Evolutionary conservation across 2,888 invertebrate genomes (phyloP).

Genomic region (Nemurella pictetii): DNA sequence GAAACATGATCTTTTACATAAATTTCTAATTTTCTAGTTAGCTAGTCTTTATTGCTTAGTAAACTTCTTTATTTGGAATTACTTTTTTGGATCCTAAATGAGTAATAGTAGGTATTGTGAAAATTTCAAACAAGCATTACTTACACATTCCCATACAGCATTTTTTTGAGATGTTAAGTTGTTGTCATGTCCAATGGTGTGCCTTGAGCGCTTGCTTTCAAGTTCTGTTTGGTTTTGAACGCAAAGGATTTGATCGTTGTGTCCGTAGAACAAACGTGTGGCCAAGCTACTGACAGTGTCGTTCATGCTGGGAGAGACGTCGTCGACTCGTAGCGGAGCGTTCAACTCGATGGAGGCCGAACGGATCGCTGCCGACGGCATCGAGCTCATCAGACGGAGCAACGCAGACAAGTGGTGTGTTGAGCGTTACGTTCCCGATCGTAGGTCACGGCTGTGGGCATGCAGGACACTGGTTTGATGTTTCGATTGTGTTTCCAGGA

Average conservation of each 20-base stretch:
- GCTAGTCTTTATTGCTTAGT: too few species aligned
- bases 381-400: slow-evolving; percentile 59
- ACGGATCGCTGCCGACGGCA: slow-evolving; percentile 66
- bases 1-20: too few species aligned
- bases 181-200: too few species aligned
- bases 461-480: slow-evolving; percentile 1
- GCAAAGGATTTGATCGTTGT: neutral
- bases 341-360: slow-evolving; percentile 67
- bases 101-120: too few species aligned
- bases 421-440: neutral
- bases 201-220: too few species aligned
- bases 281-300: slow-evolving; percentile 77
- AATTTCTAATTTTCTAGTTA: too few species aligned
- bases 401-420: slow-evolving; percentile 30
- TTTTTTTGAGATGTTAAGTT: neutral
- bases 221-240: neutral
- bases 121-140: too few species aligned
- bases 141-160: too few species aligned
- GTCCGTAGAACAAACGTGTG: slow-evolving; percentile 72
- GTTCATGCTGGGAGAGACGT: slow-evolving; percentile 59
- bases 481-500: slow-evolving; percentile 46
- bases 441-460: neutral
- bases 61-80: too few species aligned
- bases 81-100: too few species aligned
- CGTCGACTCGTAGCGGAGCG: slow-evolving; percentile 66